Evolutionary conservation across 2,113 vertebrate genomes (phyloP).

Genomic region (Furnarius figulus): DNA sequence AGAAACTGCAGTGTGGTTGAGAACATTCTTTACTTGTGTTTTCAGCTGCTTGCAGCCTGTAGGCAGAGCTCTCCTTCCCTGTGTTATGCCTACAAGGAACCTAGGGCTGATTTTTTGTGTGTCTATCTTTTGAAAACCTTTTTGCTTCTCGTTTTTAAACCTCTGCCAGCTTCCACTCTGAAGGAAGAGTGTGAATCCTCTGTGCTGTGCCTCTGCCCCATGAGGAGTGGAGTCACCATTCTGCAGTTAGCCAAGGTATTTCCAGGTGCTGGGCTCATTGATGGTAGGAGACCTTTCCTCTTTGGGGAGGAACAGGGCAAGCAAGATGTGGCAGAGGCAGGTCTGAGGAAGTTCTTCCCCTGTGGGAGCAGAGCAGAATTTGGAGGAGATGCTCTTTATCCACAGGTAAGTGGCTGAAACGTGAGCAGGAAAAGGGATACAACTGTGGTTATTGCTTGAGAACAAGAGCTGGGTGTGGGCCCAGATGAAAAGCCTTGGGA

Average conservation of each 20-base stretch:
- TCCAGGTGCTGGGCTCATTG: not conserved
- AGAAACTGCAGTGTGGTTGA: not conserved
- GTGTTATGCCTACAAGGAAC: accelerated
- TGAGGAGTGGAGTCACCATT: not conserved
- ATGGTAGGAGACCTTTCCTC: not conserved
- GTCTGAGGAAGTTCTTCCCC: not conserved
- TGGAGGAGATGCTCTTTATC: not conserved
- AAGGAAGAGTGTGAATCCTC: not conserved
- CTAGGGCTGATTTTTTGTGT: not conserved
- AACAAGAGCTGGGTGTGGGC: not conserved
- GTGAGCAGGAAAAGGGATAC: not conserved
- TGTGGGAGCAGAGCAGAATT: not conserved
- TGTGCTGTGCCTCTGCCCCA: not conserved
- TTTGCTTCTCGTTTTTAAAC: not conserved
- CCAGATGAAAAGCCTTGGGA: not conserved
- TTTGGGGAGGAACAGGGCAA: not conserved
- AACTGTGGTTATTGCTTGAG: not conserved
- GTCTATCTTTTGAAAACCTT: not conserved
- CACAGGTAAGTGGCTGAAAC: not conserved
- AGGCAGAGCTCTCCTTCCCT: not conserved
- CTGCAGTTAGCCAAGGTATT: not conserved
- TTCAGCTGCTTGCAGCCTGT: not conserved
- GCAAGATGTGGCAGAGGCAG: not conserved
- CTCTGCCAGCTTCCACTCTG: not conserved
- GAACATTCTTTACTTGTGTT: not conserved